These are phyloP conservation scores for Sinhomidia bicolor DNA, from an alignment of 2,888 invertebrate species.

Conservation along the genomic window DNA sequence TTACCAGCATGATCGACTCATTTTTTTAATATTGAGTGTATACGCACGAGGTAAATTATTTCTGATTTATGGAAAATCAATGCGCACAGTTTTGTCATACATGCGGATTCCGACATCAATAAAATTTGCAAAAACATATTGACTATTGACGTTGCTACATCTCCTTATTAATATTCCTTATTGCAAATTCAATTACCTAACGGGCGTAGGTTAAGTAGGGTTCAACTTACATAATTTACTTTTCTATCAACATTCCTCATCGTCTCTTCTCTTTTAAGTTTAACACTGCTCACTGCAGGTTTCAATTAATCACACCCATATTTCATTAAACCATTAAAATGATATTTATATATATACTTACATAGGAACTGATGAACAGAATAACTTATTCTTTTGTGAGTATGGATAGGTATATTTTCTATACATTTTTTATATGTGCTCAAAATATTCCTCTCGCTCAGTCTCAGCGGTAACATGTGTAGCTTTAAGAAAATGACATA, in stretches of 20 bases:
- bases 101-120: neutral
- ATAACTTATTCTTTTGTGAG: too few relatives aligned
- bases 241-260: slow-evolving; percentile 5
- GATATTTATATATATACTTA: too few relatives aligned
- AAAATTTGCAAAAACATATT: slow-evolving; percentile 13
- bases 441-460: too few relatives aligned
- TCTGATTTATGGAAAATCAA: neutral
- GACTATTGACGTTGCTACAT: neutral
- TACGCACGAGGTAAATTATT: neutral
- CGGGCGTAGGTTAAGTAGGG: slow-evolving; percentile 42
- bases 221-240: slow-evolving; percentile 58
- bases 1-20: neutral
- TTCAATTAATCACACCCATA: neutral
- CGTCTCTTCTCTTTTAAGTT: neutral
- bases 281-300: neutral
- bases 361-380: too few relatives aligned
- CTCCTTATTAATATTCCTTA: slow-evolving; percentile 51
- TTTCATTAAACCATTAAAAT: neutral
- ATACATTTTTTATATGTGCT: too few relatives aligned
- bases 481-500: too few relatives aligned
- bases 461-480: too few relatives aligned
- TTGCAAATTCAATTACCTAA: slow-evolving; percentile 42
- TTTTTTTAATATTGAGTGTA: neutral
- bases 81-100: neutral
- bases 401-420: too few relatives aligned